Conservation (phyloP, 2,797 vertebrate genomes). For the Avahi laniger region DNA sequence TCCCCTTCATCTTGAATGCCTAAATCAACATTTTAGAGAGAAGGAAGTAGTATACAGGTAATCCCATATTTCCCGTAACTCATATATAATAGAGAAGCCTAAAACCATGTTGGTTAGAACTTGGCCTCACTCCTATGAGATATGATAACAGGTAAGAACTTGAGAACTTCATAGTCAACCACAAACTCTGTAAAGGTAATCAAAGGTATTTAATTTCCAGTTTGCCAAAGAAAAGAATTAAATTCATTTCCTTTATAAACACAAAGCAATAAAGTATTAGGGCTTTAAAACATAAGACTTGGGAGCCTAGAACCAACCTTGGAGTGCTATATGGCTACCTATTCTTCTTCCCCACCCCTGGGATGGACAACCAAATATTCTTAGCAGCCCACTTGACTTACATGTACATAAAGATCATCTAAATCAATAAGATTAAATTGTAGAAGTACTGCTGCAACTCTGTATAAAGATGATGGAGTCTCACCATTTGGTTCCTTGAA, state of each 20-base stretch:
- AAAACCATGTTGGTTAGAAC: conserved; percentile 31
- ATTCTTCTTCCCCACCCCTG: conserved; percentile 7
- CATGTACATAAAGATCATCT: conserved; percentile 98
- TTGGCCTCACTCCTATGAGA: neutral
- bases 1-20: conserved; percentile 12
- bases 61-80: conserved; percentile 14
- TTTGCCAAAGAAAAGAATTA: conserved; percentile 15
- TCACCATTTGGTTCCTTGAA: conserved; percentile 96
- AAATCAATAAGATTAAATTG: conserved; percentile 97
- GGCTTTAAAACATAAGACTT: conserved; percentile 47
- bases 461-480: conserved; percentile 96
- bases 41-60: conserved; percentile 42
- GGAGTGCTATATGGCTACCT: neutral
- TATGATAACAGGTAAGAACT: conserved; percentile 40
- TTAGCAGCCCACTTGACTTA: conserved; percentile 84
- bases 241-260: conserved; percentile 46
- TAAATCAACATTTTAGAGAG: conserved; percentile 2
- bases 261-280: conserved; percentile 44
- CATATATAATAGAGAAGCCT: neutral
- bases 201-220: neutral
- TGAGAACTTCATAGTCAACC: conserved; percentile 37
- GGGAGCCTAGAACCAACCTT: neutral
- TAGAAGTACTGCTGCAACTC: conserved; percentile 96
- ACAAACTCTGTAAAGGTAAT: neutral
- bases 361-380: conserved; percentile 35